Evolutionary conservation across 2,797 vertebrate genomes (phyloP), one percentile per base, ranked within the genome.

Genomic region (Chaenodraco wilsoni): DNA sequence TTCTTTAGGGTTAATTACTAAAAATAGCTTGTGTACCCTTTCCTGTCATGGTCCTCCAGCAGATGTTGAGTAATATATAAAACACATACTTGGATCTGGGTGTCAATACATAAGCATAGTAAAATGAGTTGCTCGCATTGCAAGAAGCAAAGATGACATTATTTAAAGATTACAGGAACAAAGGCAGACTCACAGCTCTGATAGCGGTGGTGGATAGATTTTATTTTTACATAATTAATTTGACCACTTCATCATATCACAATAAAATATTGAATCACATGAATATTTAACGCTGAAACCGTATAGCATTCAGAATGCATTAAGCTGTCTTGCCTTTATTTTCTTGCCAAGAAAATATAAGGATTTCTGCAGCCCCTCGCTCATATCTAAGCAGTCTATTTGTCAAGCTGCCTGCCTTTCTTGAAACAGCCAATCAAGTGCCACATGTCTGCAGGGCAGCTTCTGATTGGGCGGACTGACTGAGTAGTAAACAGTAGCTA

Each of bases 201-300:
- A 41, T 51, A 3, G 41, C 76, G 75, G 72, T 68, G 73, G 71
- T 81, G 70, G 45, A 76, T 79, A 48, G 54, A 51, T 85, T 90
- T 91, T 85, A 80, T 90, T 88, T 86, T 9, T 86, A 72, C 50
- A 81, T 76, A 67, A 82, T 87, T 78, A 46, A 81, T 86, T 83
- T 81, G 49, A 81, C 79, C 81, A 87, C 82, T 87, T 88, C 71
- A 85, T 89, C 84, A 91, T 87, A 89, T 92, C 80, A 93, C 92
- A 91, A 91, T 92, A 76, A 92, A 91, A 91, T 92, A 92, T 92
- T 90, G 51, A 92, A 89, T 77, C 80, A 92, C 90, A 91, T 91
- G 59, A 92, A 91, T 91, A 91, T 90, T 92, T 91, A 66, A 92
- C 87, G 89, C 66, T 79, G 66, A 84, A 88, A 90, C 89, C 84